These are phyloP conservation scores for Gulo gulo DNA, from an alignment of 2,113 vertebrate genomes.

Conservation along the genomic window DNA sequence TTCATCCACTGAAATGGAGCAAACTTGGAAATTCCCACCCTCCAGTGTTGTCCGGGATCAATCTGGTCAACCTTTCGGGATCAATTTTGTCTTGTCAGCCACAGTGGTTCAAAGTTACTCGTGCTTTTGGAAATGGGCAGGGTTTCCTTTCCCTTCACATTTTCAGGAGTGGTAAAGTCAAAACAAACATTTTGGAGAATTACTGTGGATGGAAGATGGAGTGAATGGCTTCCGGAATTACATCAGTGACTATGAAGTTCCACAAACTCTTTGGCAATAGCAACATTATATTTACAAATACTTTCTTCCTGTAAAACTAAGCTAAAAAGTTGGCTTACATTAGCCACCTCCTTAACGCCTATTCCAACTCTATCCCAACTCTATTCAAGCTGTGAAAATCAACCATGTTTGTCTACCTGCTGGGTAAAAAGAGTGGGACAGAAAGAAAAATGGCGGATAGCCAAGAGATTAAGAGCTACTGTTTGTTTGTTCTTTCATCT, in stretches of 20 bases:
- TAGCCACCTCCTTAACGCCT: not conserved
- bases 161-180: not conserved
- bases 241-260: not conserved
- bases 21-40: conserved; percentile 17
- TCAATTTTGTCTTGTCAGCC: not conserved
- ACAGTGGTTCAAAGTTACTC: not conserved
- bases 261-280: not conserved
- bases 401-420: not conserved
- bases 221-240: not conserved
- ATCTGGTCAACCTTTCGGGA: not conserved
- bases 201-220: not conserved
- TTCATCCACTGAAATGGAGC: not conserved
- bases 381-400: not conserved
- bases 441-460: not conserved
- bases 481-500: not conserved
- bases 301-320: conserved; percentile 6
- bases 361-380: not conserved
- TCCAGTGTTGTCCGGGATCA: not conserved
- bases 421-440: not conserved
- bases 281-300: not conserved
- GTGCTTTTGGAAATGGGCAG: not conserved
- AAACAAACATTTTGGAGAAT: conserved; percentile 3
- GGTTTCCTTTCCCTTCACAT: not conserved
- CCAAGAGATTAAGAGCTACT: not conserved
- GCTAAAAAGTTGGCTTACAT: not conserved